These are phyloP conservation scores for Danio albolineatus DNA, from an alignment of 2,797 vertebrate species.

Conservation along the genomic window DNA sequence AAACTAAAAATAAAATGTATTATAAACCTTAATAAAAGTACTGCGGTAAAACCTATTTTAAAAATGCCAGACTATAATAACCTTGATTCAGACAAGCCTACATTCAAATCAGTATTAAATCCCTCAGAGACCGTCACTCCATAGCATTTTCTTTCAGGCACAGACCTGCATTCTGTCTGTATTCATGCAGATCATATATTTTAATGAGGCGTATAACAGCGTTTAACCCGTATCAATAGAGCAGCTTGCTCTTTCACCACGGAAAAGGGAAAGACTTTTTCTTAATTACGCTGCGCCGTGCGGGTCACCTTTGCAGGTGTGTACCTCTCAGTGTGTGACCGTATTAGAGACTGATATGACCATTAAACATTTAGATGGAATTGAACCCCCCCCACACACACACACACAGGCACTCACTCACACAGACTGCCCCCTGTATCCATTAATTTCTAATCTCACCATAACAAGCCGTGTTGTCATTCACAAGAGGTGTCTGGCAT, in stretches of 20 bases:
- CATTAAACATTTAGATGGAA: constrained; percentile 82
- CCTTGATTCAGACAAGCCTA: no score
- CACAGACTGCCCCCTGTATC: constrained; percentile 69
- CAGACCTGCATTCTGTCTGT: constrained; percentile 56
- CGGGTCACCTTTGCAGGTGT: constrained; percentile 75
- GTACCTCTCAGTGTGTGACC: constrained; percentile 65
- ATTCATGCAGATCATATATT: constrained; percentile 84
- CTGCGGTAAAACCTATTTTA: no score
- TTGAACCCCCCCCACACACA: constrained; percentile 50
- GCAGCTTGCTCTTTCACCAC: constrained; percentile 81
- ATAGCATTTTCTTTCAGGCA: constrained; percentile 16
- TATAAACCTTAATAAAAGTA: no score
- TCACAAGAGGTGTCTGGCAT: constrained; percentile 71
- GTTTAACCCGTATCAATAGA: constrained; percentile 84
- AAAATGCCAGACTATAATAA: no score
- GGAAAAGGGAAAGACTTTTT: constrained; percentile 79
- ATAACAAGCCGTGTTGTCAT: constrained; percentile 85
- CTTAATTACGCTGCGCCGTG: constrained; percentile 81
- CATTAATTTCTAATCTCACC: constrained; percentile 81
- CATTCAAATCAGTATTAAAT: constrained; percentile 61
- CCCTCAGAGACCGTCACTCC: constrained; percentile 37
- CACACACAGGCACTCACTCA: constrained; percentile 38
- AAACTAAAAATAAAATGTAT: no score
- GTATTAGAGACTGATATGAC: constrained; percentile 81
- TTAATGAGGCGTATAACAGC: constrained; percentile 86